Evolutionary conservation across 2,888 invertebrate species (phyloP).

Genomic region (Julus scandinavius): DNA sequence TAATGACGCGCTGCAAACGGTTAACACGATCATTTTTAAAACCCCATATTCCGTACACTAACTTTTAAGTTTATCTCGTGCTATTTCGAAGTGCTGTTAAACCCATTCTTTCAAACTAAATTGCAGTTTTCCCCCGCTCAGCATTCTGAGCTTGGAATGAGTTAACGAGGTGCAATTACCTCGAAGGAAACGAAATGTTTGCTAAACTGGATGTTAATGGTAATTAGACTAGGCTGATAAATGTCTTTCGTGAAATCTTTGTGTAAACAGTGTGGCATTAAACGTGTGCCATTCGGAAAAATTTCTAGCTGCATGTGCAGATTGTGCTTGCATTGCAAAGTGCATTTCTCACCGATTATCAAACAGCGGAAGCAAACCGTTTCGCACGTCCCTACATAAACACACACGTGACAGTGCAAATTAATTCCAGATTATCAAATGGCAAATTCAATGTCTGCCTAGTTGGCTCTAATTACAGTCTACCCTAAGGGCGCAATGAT

Average conservation of each 20-base stretch:
- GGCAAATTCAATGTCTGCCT: background rate
- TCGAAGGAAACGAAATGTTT: constrained; percentile 1
- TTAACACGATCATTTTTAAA: background rate
- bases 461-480: background rate
- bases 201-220: background rate
- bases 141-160: background rate
- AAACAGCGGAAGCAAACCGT: background rate
- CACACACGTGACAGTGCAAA: background rate
- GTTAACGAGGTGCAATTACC: background rate
- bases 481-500: background rate
- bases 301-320: background rate
- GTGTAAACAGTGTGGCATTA: background rate
- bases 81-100: background rate
- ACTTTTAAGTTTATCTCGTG: background rate
- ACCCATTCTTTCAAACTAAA: background rate
- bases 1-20: background rate
- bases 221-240: constrained; percentile 1
- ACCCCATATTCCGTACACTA: background rate
- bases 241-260: background rate
- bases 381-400: background rate
- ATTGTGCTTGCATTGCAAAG: background rate
- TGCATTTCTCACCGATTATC: background rate
- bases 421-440: background rate
- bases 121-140: background rate
- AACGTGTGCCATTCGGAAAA: background rate